Conservation (phyloP, 2,797 vertebrate species). For the Meriones psammophilus region DNA sequence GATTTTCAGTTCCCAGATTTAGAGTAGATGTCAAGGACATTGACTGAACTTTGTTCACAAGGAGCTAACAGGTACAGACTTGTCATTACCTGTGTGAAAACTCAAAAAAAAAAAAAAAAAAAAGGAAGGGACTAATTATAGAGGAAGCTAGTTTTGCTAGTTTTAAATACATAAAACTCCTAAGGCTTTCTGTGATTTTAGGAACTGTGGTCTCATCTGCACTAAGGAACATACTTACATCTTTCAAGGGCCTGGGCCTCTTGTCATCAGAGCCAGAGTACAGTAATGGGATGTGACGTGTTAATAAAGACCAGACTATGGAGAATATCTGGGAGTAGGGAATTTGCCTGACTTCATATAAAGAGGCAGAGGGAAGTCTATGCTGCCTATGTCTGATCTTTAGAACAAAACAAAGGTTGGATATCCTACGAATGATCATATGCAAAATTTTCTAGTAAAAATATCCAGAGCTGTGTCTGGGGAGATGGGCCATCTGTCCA, state of each 20-base stretch:
- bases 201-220: background rate
- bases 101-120: background rate
- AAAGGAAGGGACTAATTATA: background rate
- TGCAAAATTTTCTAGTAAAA: background rate
- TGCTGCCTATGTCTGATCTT: background rate
- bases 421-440: background rate
- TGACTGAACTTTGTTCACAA: background rate
- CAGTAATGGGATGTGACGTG: too few relatives aligned
- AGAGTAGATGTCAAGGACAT: slow-evolving; percentile 1
- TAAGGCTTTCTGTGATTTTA: background rate
- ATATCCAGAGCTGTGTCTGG: background rate
- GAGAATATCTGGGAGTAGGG: too few relatives aligned
- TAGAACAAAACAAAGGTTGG: background rate
- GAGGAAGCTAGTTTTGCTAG: background rate
- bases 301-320: background rate
- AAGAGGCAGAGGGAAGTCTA: background rate
- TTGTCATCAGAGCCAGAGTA: background rate
- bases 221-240: background rate
- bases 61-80: background rate
- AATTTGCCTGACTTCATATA: background rate
- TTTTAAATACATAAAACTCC: background rate
- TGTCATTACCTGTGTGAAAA: background rate
- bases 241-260: background rate
- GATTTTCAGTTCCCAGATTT: background rate
- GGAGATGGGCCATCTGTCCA: background rate